Base-by-base conservation (phyloP, 1,140 invertebrate species). In the Caenorhabditis remanei region DNA sequence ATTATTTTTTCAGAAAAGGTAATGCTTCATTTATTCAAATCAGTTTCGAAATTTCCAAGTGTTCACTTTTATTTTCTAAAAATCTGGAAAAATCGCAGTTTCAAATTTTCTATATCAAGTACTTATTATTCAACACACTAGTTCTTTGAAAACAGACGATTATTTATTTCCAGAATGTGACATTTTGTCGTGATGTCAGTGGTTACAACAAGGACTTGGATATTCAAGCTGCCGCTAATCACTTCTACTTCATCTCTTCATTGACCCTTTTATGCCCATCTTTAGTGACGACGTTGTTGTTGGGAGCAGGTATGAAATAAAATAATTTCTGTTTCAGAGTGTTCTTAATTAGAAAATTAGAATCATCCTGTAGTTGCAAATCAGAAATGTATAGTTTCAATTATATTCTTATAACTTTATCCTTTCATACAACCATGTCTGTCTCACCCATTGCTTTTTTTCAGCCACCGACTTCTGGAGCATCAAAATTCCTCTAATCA, bases 381-480 rank as follows among this genome's bases (percentile, higher is more conserved):
- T 32, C 32, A 32, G 32, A 1, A 32, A 32, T 32, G 32, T 32
- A 32, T 32, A 32, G 32, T 32, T 32, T 32, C 32, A 32, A 0
- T 1, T 1, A 1, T 32, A 2, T 32, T 32, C 32, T n/a, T 2
- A 32, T 32, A 32, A 32, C 32, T 32, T 2, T 32, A 32, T 32
- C 32, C 32, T 32, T 32, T 2, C 32, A 0, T 1, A 1, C 32
- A 1, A 32, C 32, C 32, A 32, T 32, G 2, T n/a, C n/a, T 32
- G 2, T 32, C 32, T 32, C 32, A 32, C 32, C 32, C 2, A 0
- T 32, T 32, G 32, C 2, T 32, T 32, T 41, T 67, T 11, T 40
- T 16, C 61, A 92, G 91, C 92, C 56, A 87, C 85, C 61, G 91
- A 91, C 83, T 84, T 79, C 46, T 89, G 89, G 88, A 89, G 85